These are phyloP conservation scores for Nyctibius bracteatus DNA, from an alignment of 2,113 vertebrate species.

Conservation along the genomic window DNA sequence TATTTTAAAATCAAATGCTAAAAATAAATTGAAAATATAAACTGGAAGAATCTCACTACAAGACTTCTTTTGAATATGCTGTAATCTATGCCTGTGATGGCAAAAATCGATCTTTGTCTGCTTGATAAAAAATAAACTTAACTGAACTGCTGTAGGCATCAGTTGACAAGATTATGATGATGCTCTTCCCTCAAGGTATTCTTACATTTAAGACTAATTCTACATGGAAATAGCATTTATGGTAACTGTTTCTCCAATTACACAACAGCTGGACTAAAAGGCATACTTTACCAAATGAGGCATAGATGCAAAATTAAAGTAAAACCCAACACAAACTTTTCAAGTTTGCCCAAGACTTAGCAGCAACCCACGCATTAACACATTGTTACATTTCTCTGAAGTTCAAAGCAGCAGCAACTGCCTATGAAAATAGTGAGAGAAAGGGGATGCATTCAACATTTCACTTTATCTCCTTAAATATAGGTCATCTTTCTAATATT, in stretches of 20 bases:
- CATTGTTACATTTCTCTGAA: not conserved
- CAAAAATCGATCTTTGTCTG: not conserved
- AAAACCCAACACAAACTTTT: not conserved
- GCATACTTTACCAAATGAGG: not conserved
- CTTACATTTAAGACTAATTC: not conserved
- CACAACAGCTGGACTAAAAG: not conserved
- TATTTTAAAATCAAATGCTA: not conserved
- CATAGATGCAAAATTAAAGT: not conserved
- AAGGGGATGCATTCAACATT: not conserved
- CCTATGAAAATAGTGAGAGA: not conserved
- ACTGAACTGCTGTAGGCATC: not conserved
- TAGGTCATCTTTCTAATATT: not conserved
- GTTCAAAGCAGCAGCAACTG: not conserved
- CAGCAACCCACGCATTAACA: not conserved
- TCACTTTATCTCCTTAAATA: not conserved
- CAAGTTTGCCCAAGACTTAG: not conserved
- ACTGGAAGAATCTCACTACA: not conserved
- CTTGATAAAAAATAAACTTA: not conserved
- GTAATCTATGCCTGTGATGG: not conserved
- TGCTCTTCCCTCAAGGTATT: not conserved
- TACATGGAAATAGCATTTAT: not conserved
- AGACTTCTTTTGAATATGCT: not conserved
- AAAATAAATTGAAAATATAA: not conserved
- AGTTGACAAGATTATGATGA: not conserved
- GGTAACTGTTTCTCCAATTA: not conserved